Conservation (phyloP, 1,140 invertebrate genomes). For the Pomacea maculata region DNA sequence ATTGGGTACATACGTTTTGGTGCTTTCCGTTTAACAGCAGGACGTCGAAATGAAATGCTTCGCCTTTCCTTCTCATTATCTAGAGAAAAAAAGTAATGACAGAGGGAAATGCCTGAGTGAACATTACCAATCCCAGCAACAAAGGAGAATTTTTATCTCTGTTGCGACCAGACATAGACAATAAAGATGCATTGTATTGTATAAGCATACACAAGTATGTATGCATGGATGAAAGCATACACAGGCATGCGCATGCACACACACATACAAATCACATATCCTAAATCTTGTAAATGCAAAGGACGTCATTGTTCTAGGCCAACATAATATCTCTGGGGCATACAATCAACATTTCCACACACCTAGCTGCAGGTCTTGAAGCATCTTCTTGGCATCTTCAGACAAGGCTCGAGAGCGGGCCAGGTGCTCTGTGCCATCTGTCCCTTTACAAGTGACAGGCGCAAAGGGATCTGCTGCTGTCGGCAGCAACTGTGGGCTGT, state of each 20-base stretch:
- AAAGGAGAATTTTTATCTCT: no score
- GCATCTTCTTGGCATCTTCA: slow-evolving; percentile 49
- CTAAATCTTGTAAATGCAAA: neutral
- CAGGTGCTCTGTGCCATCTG: slow-evolving; percentile 23
- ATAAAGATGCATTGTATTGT: no score
- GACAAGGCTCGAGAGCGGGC: slow-evolving; percentile 46
- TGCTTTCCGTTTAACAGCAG: slow-evolving; percentile 55
- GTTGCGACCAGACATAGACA: no score
- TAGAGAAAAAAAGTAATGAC: slow-evolving; percentile 10
- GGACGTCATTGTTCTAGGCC: neutral
- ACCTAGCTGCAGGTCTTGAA: slow-evolving; percentile 55
- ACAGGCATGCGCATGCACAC: neutral
- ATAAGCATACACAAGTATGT: no score
- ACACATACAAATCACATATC: neutral
- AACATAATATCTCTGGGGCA: no score
- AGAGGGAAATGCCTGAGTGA: neutral
- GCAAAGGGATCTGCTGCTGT: slow-evolving; percentile 22
- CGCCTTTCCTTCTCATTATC: slow-evolving; percentile 32
- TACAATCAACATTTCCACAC: neutral
- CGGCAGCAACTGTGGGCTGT: neutral
- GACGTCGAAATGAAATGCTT: slow-evolving; percentile 18
- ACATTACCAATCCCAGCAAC: no score
- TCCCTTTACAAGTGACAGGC: neutral
- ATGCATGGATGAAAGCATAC: no score
- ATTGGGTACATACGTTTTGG: slow-evolving; percentile 46